Base-by-base conservation (phyloP, 2,113 vertebrate genomes). In the Spilogale gracilis region DNA sequence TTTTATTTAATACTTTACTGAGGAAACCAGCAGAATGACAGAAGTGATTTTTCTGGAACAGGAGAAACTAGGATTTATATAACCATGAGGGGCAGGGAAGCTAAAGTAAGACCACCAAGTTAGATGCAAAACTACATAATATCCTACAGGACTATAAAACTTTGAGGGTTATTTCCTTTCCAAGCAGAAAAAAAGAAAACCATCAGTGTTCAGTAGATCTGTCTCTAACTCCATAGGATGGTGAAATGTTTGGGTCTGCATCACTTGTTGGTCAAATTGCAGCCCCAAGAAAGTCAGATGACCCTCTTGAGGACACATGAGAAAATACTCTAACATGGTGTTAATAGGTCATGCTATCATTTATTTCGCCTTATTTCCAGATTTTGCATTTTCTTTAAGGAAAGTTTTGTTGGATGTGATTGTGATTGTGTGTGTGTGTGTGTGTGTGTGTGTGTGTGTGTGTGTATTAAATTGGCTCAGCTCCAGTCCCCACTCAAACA, bases 1-100 rank as follows among this genome's bases (percentile, higher is more conserved):
- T 82, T 92, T 88, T 74, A 74, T 83, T 89, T 81, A 95, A 95
- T 48, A 95, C 95, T 95, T 95, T 95, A 43, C 45, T 13, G 76
- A 89, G 16, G 90, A 89, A 96, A 56, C 7, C 27, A 82, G 52
- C 65, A 94, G 76, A n/a, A 30, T 90, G 74, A 94, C 92, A 96
- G 88, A 21, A 45, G 11, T 45, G 60, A 87, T 43, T 45, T 74
- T 74, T 69, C 86, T 9, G 18, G 54, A 86, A 32, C 43, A 67
- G n/a, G 79, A 97, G 96, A 71, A 73, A 60, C 21, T 73, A 30
- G 45, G 43, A 74, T 80, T 85, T 82, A 21, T 32, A 73, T 2
- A 60, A 67, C 78, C 52, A 6, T 0, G 16, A 13, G 67, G 21
- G 5, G 5, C 17, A 6, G 4, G 25, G 18, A 25, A 10, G 5